Evolutionary conservation across 2,888 invertebrate species (phyloP), one percentile per base, ranked within the genome.

Genomic region (Helleia helle): DNA sequence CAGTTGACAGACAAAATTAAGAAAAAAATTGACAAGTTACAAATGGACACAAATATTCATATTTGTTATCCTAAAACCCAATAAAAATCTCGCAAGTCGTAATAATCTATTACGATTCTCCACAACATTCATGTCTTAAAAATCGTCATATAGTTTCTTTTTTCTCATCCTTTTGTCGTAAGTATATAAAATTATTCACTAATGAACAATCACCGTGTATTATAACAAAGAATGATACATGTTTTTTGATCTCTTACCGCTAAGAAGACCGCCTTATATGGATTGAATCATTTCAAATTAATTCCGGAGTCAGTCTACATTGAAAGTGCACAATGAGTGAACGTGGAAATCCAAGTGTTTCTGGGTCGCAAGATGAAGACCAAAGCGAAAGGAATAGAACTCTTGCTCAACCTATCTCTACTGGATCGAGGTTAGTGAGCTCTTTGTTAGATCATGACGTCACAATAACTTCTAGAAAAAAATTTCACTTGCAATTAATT

Each of bases 191-290:
- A 11, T 18, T 29, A 34, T 12, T 9, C 34, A 18, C 12, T 11
- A 22, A 11, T 8, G 12, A 12, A n/a, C 22, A 18, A 22, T 12
- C 12, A 34, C 34, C 34, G 34, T 34, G 18, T 11, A 11, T 12
- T 11, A 11, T 18, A 34, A 22, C 2, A 11, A 34, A 34, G 34
- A 34, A 13, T 72, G 74, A 76, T 64, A 58, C 64, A 68, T 62
- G 52, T 55, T 25, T 65, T 71, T 76, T 54, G 52, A 68, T 55
- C 52, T 57, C 48, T 62, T 62, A 53, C 62, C 62, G 62, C 62
- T 51, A 54, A 56, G 52, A 53, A 59, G 43, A 51, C 51, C 49
- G 58, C 81, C 80, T 62, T 79, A 58, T 74, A 77, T 55, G 75
- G 77, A 52, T 62, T 66, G 57, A 65, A 56, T 57, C 60, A 55